Conservation (phyloP, 2,113 vertebrate genomes). For the Mungos mungo region DNA sequence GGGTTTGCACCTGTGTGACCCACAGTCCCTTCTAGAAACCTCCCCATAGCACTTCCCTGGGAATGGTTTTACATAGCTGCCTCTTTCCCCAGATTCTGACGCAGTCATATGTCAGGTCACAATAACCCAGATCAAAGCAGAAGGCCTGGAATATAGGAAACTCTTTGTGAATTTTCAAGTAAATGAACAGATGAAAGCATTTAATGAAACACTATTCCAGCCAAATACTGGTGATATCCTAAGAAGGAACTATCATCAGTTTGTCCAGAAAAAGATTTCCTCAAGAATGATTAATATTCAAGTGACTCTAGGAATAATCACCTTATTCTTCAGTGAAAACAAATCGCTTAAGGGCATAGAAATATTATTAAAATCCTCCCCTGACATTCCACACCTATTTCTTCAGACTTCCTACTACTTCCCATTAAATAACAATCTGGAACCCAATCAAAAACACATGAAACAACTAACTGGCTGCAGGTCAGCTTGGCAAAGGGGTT, state of each 20-base stretch:
- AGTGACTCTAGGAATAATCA: conserved; percentile 39
- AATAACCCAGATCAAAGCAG: not conserved
- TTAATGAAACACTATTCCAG: conserved; percentile 24
- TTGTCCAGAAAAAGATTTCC: conserved; percentile 35
- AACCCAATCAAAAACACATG: not conserved
- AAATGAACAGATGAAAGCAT: not conserved
- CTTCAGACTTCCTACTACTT: not conserved
- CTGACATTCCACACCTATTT: not conserved
- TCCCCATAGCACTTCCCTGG: not conserved
- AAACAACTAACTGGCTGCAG: not conserved
- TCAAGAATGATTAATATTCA: conserved; percentile 52
- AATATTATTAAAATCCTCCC: conserved; percentile 54
- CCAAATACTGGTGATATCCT: not conserved
- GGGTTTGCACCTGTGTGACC: not conserved
- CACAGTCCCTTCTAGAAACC: not conserved
- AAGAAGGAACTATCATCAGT: not conserved
- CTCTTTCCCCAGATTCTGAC: not conserved
- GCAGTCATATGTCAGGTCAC: not conserved
- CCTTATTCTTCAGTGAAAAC: conserved; percentile 21
- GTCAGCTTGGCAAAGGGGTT: not conserved
- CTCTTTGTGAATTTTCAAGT: not conserved
- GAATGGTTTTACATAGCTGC: not conserved
- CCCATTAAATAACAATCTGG: not conserved
- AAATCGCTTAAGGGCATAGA: not conserved
- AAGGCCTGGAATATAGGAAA: not conserved